A percentile compares a stretch with the other conserved stretches of the same genome.
phyloP scores from a whole-genome alignment of 2,113 vertebrate species.

The Cyanistes caeruleus region DNA sequence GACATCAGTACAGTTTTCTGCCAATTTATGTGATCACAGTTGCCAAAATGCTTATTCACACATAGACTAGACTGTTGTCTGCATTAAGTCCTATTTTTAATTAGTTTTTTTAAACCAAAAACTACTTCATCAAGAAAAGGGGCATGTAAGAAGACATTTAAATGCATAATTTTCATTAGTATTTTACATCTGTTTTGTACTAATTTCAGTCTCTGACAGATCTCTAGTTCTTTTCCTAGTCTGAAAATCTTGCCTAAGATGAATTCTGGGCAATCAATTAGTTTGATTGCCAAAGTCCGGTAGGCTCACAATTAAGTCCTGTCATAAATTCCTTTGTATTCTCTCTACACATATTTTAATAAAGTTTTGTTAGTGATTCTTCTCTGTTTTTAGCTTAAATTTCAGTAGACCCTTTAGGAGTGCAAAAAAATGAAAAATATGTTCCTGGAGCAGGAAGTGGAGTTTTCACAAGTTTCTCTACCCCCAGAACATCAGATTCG shows the following conservation, averaged over 20 bases:
- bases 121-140: not conserved
- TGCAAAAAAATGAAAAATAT: not conserved
- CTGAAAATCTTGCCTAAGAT: not conserved
- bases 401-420: not conserved
- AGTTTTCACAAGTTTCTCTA: not conserved
- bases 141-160: not conserved
- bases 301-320: not conserved
- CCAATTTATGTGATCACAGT: not conserved
- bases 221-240: not conserved
- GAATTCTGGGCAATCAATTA: not conserved
- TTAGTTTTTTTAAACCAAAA: not conserved
- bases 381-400: not conserved
- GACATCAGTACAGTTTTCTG: not conserved
- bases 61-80: not conserved
- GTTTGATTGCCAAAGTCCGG: not conserved
- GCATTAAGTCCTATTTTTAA: not conserved
- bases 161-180: not conserved
- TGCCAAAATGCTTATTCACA: not conserved
- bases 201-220: not conserved
- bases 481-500: accelerated
- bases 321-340: not conserved
- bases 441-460: not conserved
- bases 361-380: not conserved
- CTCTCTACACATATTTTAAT: not conserved
- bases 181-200: not conserved